Evolutionary conservation across 2,113 vertebrate genomes (phyloP), one percentile per base, ranked within the genome.

Genomic region (Sisor rabdophorus): DNA sequence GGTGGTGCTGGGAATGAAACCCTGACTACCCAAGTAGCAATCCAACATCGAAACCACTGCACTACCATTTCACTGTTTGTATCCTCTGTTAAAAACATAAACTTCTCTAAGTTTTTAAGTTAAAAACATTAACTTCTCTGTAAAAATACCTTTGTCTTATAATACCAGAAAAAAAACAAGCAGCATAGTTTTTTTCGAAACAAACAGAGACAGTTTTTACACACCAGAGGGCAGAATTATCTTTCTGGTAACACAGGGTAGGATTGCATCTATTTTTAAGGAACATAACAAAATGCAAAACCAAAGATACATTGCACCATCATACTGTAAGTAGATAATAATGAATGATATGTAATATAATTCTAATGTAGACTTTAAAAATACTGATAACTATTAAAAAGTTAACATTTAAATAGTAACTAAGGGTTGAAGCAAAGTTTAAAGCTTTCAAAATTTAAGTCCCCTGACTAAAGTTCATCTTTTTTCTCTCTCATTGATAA

Each of bases 401-500:
- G 40, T 50, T 28, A 12, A 30, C 65, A 65, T n/a, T 28, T 36
- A 50, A 30, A 30, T 26, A 19, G 15, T 19, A 19, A 13, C 8
- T 10, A 19, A 11, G 36, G 5, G 3, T 11, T n/a, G 12, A 9
- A 26, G 5, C 7, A 11, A 60, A 36, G 36, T 26, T 20, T 20
- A 44, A 44, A 2, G 17, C 44, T 55, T 24, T 65, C 32, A 47
- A 56, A 32, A n/a, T 22, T 30, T 26, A 47, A 52, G 9, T 19
- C 48, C 22, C 68, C 47, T 6, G 47, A 55, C 16, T 54, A 52
- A 78, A 78, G 69, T 73, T 48, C 48, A 71, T 79, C 68, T 53
- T 61, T 56, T 59, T 68, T 68, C 78, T 81, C 76, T 75, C 53
- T 72, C 82, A 83, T 81, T 91, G 90, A 90, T 88, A 87, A 89